These are phyloP conservation scores for Steatornis caripensis DNA, from an alignment of 2,113 vertebrate genomes.

Conservation along the genomic window DNA sequence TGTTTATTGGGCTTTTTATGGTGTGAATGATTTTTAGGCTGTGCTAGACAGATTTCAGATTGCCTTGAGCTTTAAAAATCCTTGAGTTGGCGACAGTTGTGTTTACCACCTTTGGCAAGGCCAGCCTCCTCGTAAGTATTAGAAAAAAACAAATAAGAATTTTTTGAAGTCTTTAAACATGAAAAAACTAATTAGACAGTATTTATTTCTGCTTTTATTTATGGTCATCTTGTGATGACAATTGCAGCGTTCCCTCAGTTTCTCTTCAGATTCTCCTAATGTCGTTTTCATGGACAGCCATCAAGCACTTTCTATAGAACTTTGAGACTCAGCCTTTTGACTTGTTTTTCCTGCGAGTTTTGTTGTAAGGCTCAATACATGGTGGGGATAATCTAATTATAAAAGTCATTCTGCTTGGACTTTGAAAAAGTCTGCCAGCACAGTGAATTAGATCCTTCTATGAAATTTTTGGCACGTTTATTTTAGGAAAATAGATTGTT, in stretches of 20 bases:
- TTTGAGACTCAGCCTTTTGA: background rate
- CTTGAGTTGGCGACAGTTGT: background rate
- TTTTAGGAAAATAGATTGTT: background rate
- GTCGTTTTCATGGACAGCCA: background rate
- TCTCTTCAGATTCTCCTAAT: background rate
- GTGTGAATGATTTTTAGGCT: background rate
- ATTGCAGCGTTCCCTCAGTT: background rate
- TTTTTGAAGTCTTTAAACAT: background rate
- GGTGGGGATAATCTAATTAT: background rate
- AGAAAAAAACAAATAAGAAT: background rate
- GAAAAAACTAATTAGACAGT: background rate
- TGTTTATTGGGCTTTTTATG: background rate
- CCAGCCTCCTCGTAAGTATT: background rate
- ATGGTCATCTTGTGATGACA: background rate
- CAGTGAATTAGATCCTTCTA: background rate
- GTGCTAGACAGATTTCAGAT: background rate
- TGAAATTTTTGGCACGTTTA: background rate
- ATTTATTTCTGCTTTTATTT: background rate
- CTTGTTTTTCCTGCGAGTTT: background rate
- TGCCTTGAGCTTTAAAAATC: background rate
- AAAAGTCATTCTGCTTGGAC: background rate
- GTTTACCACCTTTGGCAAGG: background rate
- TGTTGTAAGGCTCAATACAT: background rate
- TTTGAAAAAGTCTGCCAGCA: background rate
- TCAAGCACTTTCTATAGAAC: background rate